These are phyloP conservation scores for Hystrix cristata DNA, from an alignment of 2,113 vertebrate genomes.

Conservation along the genomic window DNA sequence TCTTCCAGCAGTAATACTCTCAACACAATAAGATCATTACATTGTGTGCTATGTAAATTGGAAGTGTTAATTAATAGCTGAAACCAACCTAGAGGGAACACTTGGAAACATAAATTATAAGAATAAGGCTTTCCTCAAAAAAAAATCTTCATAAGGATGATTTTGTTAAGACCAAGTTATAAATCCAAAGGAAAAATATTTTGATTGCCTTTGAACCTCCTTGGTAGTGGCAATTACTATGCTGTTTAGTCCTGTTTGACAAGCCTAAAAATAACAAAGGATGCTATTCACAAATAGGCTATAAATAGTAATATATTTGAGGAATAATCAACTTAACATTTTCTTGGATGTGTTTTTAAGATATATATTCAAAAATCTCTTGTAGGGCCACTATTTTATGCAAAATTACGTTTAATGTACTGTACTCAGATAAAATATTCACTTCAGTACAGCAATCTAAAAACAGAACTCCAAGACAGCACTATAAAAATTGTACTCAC, in stretches of 20 bases:
- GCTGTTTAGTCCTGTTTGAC: neutral
- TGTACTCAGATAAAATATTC: neutral
- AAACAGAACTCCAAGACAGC: neutral
- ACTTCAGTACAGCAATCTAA: neutral
- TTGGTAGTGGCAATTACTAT: neutral
- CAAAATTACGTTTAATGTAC: neutral
- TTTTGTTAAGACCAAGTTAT: conserved; percentile 33
- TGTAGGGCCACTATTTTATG: neutral
- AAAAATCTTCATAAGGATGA: conserved; percentile 58
- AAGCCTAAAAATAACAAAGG: neutral
- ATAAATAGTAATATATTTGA: neutral
- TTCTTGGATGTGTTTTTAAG: conserved; percentile 30
- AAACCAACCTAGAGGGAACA: conserved; percentile 73
- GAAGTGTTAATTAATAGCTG: conserved; percentile 86
- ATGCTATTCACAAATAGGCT: neutral
- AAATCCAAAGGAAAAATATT: neutral
- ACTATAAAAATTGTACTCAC: neutral
- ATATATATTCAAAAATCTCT: neutral
- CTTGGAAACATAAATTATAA: conserved; percentile 77
- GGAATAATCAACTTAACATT: conserved; percentile 34
- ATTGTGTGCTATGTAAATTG: conserved; percentile 76
- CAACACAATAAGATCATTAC: conserved; percentile 85
- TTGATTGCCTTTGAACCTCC: conserved; percentile 44
- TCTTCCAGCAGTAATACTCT: conserved; percentile 82
- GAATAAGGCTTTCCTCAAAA: conserved; percentile 23